These are phyloP conservation scores for Tanytarsus gracilentus DNA, from an alignment of 2,888 invertebrate species.

Conservation along the genomic window DNA sequence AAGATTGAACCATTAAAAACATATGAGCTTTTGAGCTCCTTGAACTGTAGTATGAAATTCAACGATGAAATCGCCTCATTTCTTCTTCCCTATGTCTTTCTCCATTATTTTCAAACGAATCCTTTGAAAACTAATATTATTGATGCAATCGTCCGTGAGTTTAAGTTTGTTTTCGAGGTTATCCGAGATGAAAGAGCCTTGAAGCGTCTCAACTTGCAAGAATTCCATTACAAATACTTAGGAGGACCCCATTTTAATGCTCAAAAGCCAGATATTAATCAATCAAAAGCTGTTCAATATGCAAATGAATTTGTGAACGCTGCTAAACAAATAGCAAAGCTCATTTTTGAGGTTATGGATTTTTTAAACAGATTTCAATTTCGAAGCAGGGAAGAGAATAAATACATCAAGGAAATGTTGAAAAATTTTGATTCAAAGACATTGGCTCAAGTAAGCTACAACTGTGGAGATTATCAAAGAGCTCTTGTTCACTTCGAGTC, in stretches of 20 bases:
- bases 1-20: constrained; percentile 51
- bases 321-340: constrained; percentile 50
- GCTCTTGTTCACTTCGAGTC: constrained; percentile 67
- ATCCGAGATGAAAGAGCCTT: constrained; percentile 29
- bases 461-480: constrained; percentile 64
- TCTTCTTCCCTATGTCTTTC: constrained; percentile 64
- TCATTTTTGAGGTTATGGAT: constrained; percentile 64
- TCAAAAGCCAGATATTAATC: not conserved
- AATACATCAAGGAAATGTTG: too few species aligned
- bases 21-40: constrained; percentile 55
- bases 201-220: not conserved
- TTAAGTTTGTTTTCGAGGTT: constrained; percentile 46
- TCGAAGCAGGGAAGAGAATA: too few species aligned
- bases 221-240: not conserved
- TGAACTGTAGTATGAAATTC: constrained; percentile 64
- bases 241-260: not conserved
- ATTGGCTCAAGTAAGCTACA: constrained; percentile 63
- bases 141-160: constrained; percentile 48
- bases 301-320: too few species aligned
- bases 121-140: constrained; percentile 36
- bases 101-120: constrained; percentile 54
- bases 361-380: constrained; percentile 66
- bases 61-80: constrained; percentile 62
- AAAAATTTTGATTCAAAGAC: constrained; percentile 59
- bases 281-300: constrained; percentile 31